These are phyloP conservation scores for Enteromius unitaeniatus DNA, from an alignment of 2,797 vertebrate species.

Conservation along the genomic window DNA sequence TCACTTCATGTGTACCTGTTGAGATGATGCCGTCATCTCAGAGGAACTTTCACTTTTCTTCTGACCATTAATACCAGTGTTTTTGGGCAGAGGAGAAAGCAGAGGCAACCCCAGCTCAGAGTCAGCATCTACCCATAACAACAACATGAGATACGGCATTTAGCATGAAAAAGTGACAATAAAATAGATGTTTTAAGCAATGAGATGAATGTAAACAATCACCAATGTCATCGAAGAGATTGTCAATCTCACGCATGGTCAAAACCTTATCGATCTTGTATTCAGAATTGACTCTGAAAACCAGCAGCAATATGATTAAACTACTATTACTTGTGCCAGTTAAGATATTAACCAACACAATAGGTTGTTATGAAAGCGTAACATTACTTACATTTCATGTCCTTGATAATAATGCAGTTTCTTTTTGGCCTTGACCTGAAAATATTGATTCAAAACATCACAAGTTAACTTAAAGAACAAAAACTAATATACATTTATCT, in stretches of 20 bases:
- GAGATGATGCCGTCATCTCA: not conserved
- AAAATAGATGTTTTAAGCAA: not conserved
- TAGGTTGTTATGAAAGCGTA: not conserved
- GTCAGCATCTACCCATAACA: constrained; percentile 63
- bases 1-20: not conserved
- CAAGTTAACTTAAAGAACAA: not conserved
- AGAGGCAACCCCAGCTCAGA: constrained; percentile 27
- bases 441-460: not conserved
- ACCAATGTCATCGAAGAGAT: constrained; percentile 77
- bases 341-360: not conserved
- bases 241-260: constrained; percentile 67
- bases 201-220: constrained; percentile 9
- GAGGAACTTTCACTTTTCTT: not conserved
- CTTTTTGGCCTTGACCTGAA: constrained; percentile 75
- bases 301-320: constrained; percentile 1
- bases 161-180: not conserved
- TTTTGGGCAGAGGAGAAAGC: constrained; percentile 55
- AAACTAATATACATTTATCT: not conserved
- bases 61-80: not conserved
- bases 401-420: constrained; percentile 70
- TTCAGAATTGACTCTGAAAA: constrained; percentile 63
- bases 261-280: constrained; percentile 42
- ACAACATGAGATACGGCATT: not conserved
- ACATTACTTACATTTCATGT: constrained; percentile 65
- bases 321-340: not conserved